phyloP scores from a whole-genome alignment of 2,113 vertebrate species.

The Brachionichthys hirsutus region DNA sequence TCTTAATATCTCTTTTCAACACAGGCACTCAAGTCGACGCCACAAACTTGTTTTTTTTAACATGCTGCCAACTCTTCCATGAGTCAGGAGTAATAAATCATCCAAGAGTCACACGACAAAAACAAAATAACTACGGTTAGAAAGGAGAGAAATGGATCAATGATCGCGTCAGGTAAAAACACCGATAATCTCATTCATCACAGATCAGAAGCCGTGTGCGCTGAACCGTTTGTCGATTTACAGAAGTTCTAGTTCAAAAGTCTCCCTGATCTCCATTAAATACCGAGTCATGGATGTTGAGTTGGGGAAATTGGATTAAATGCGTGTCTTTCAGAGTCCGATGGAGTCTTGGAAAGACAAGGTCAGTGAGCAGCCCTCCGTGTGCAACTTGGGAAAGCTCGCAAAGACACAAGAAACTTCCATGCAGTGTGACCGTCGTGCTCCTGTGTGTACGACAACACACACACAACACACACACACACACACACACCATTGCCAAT shows the following conservation, averaged over 20 bases:
- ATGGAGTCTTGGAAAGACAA: constrained; percentile 19
- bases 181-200: background rate
- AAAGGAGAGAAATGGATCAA: background rate
- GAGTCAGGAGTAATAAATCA: background rate
- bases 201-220: constrained; percentile 10
- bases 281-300: constrained; percentile 37
- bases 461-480: too few relatives aligned
- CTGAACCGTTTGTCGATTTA: background rate
- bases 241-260: background rate
- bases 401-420: constrained; percentile 62
- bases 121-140: background rate
- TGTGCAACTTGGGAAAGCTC: constrained; percentile 51
- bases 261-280: constrained; percentile 27
- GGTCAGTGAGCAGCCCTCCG: constrained; percentile 47
- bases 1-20: constrained; percentile 25
- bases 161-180: background rate
- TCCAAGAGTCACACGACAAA: constrained; percentile 5
- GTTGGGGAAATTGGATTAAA: constrained; percentile 12
- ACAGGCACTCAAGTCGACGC: too few relatives aligned
- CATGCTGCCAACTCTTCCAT: background rate
- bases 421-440: constrained; percentile 36
- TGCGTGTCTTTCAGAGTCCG: constrained; percentile 3
- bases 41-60: too few relatives aligned
- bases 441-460: constrained; percentile 11
- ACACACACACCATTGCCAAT: constrained; percentile 13